A percentile compares a stretch with the other conserved stretches of the same genome.
Evolutionary conservation across 92 coral and sea anemone species (phyloP).

Genomic region (Plumapathes pennacea): DNA sequence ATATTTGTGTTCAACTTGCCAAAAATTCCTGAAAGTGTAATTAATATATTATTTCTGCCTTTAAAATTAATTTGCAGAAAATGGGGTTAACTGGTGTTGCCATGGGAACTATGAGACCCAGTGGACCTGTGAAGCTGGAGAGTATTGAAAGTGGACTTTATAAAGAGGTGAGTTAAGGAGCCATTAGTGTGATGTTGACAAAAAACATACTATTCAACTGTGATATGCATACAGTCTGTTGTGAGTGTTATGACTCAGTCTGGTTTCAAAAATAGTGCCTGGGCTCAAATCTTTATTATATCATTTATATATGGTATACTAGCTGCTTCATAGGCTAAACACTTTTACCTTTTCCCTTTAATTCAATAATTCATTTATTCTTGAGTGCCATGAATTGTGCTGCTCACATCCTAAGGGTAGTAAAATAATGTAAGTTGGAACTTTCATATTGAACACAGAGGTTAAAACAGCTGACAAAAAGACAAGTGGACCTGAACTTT

Average conservation of each 20-base stretch:
- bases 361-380: too few species aligned
- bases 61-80: constrained; percentile 39
- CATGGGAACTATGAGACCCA: constrained; percentile 99
- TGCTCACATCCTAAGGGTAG: too few species aligned
- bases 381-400: too few species aligned
- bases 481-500: constrained; percentile 96
- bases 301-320: too few species aligned
- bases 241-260: too few species aligned
- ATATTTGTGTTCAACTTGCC: too few species aligned
- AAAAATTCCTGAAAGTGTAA: neutral
- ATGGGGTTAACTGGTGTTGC: constrained; percentile 95
- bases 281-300: too few species aligned
- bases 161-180: constrained; percentile 73
- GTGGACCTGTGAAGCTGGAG: constrained; percentile 96
- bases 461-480: constrained; percentile 87
- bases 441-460: constrained; percentile 63
- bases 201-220: neutral
- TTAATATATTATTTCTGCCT: neutral
- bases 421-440: too few species aligned
- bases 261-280: too few species aligned
- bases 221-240: too few species aligned
- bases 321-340: too few species aligned
- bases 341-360: too few species aligned
- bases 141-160: constrained; percentile 92
- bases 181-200: neutral